Base-by-base conservation (phyloP, 2,113 vertebrate species). In the Synodontis membranacea region DNA sequence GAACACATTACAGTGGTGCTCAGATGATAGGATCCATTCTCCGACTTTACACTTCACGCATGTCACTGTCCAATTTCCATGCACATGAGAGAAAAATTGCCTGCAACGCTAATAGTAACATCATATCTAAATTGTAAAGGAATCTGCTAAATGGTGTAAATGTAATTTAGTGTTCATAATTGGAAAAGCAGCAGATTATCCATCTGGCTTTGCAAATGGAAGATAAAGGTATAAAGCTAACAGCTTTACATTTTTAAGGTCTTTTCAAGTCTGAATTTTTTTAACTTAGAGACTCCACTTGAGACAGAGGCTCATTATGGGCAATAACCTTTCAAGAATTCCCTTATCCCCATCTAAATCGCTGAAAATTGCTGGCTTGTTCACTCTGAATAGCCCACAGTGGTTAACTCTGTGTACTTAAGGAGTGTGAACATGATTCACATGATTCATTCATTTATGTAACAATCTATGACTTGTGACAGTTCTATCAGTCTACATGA, bases 401-500 rank as follows among this genome's bases (percentile, higher is more conserved):
- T 58, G 23, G 23, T 58, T 80, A 37, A 80, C 5, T 48, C 1
- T 14, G 19, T 37, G 19, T 37, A 56, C 50, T 50, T 78, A 31
- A 23, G 17, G 4, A 75, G 12, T n/a, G 42, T 75, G 42, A 75
- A 48, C 3, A 48, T 75, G 44, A 46, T 46, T 74, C 23, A 48
- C 3, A 48, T 75, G 44, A 46, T 46, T 74, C 23, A 74, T 74
- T 46, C n/a, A 74, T 46, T 28, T 46, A 74, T 74, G 42, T n/a
- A 48, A 21, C 19, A 37, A 14, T 80, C 9, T 37, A 56, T 50
- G 46, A 75, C 68, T 19, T 23, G 39, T 75, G 37, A 19, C 37
- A 58, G 48, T 39, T 54, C 74, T 76, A 84, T 76, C 39, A 37
- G 28, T 76, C 10, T 62, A 62, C 56, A 78, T 23, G 39, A 78